These are phyloP conservation scores for Ectemnius continuus DNA, from an alignment of 2,888 invertebrate species.

Conservation along the genomic window DNA sequence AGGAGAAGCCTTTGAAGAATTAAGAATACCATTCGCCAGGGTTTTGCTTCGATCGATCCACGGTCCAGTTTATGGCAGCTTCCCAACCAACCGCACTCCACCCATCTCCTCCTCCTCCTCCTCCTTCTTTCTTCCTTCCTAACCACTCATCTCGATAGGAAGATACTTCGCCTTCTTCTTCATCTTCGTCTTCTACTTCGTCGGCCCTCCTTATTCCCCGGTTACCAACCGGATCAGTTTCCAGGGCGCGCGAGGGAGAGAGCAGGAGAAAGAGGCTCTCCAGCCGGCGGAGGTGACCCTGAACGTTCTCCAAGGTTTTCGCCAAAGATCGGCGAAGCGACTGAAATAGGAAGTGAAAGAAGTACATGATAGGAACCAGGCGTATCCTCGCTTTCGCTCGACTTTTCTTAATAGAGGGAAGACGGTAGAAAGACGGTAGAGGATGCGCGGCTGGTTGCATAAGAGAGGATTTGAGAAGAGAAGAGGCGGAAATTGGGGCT, in stretches of 20 bases:
- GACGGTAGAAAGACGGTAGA: too few species aligned
- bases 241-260: conserved; percentile 1
- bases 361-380: too few species aligned
- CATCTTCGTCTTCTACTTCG: conserved; percentile 13
- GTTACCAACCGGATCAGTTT: conserved; percentile 46
- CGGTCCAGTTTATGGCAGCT: conserved; percentile 16
- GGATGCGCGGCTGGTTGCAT: conserved; percentile 48
- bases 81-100: conserved; percentile 11
- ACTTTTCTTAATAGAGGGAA: too few species aligned
- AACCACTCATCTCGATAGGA: conserved; percentile 10
- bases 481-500: conserved; percentile 20
- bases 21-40: not conserved
- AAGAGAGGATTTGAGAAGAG: conserved; percentile 57
- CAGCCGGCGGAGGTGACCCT: not conserved
- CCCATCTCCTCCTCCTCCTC: conserved; percentile 1
- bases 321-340: conserved; percentile 12
- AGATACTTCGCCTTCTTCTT: conserved; percentile 35
- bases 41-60: conserved; percentile 1
- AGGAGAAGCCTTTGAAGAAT: too few species aligned
- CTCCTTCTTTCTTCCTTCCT: not conserved
- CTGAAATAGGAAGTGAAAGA: too few species aligned
- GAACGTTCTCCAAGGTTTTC: conserved; percentile 24
- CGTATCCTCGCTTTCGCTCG: too few species aligned
- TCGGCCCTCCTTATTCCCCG: not conserved
- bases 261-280: not conserved